phyloP scores from a whole-genome alignment of 2,888 invertebrate species.

The Smittia sp. region DNA sequence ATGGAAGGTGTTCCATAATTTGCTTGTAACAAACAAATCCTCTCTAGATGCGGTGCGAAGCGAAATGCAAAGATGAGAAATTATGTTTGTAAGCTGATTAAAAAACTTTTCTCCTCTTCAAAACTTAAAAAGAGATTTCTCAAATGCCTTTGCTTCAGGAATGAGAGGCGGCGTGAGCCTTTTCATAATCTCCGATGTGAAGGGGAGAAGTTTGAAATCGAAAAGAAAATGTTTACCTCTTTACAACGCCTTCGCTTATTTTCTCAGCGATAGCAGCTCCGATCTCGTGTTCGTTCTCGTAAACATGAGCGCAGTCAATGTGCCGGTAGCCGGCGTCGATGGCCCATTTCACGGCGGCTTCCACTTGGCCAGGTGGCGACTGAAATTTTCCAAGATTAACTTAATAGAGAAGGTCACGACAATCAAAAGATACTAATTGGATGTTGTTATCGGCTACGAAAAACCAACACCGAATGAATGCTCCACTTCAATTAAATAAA shows the following conservation, averaged over 20 bases:
- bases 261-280: neutral
- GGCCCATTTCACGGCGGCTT: conserved; percentile 15
- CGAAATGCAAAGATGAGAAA: neutral
- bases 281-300: conserved; percentile 31
- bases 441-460: neutral
- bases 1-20: conserved; percentile 85
- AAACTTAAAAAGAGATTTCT: neutral
- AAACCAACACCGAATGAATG: no score
- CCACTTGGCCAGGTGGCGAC: conserved; percentile 30
- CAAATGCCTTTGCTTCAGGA: neutral
- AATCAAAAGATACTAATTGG: no score
- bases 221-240: conserved; percentile 20
- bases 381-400: neutral
- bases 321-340: conserved; percentile 23
- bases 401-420: no score
- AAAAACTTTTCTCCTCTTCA: neutral
- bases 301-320: conserved; percentile 26
- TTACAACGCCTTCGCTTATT: conserved; percentile 17
- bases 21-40: conserved; percentile 24
- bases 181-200: neutral
- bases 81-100: conserved; percentile 27
- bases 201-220: neutral
- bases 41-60: neutral
- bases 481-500: no score
- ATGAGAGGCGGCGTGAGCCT: neutral